Evolutionary conservation across 2,113 vertebrate genomes (phyloP).

Genomic region (Euleptes europaea): DNA sequence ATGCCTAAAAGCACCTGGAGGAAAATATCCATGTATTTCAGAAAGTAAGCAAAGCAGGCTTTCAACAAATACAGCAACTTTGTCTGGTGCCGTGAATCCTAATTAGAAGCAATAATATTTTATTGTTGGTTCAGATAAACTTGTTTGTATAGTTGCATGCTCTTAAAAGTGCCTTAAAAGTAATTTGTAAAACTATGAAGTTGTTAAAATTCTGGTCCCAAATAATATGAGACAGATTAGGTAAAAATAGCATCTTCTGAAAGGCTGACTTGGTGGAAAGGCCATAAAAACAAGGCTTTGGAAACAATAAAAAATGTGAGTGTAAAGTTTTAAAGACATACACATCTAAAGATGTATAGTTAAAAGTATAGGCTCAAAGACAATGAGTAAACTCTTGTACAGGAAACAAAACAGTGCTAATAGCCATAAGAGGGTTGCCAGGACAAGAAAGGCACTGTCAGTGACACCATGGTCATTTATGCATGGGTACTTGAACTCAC

Average conservation of each 20-base stretch:
- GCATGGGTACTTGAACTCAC: too few relatives aligned
- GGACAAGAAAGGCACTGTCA: too few relatives aligned
- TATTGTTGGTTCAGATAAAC: conserved; percentile 70
- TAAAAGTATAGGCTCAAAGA: neutral
- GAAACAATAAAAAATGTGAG: neutral
- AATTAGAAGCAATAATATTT: conserved; percentile 78
- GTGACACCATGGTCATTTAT: too few relatives aligned
- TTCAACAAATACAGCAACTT: conserved; percentile 67
- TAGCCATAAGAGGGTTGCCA: neutral
- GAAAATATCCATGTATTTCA: conserved; percentile 63
- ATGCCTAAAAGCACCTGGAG: conserved; percentile 61
- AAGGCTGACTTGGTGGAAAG: neutral
- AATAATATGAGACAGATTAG: neutral
- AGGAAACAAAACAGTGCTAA: neutral
- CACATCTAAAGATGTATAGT: neutral
- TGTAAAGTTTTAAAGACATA: neutral
- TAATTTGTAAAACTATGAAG: conserved; percentile 55
- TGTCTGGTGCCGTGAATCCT: conserved; percentile 72
- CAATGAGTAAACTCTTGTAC: neutral
- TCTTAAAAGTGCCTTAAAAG: conserved; percentile 69
- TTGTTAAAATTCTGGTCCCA: neutral
- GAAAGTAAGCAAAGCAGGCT: conserved; percentile 54
- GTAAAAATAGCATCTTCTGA: neutral
- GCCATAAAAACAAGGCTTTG: neutral
- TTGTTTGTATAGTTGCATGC: conserved; percentile 74